A percentile compares a stretch with the other conserved stretches of the same genome.
phyloP scores from a whole-genome alignment of 2,113 vertebrate genomes.

The Embiotoca jacksoni region DNA sequence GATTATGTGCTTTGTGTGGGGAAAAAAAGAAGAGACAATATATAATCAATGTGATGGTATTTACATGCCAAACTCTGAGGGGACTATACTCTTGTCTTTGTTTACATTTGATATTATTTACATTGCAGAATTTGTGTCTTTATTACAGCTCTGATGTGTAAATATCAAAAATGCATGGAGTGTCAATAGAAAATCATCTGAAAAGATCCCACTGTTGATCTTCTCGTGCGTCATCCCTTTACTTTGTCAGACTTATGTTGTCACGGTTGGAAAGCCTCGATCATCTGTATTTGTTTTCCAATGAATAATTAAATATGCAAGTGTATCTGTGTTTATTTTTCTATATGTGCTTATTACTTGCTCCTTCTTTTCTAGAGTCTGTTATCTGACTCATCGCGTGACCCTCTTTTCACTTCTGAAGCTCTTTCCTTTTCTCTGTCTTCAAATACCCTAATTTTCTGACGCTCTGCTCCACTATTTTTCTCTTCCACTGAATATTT shows the following conservation, averaged over 20 bases:
- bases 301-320: conserved; percentile 74
- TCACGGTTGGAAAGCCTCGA: conserved; percentile 57
- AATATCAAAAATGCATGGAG: conserved; percentile 15
- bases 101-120: conserved; percentile 63
- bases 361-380: conserved; percentile 5
- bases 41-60: conserved; percentile 53
- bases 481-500: conserved; percentile 71
- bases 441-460: conserved; percentile 32
- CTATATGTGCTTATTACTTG: neutral
- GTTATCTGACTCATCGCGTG: conserved; percentile 31
- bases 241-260: conserved; percentile 50
- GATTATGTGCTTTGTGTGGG: conserved; percentile 9
- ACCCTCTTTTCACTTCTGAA: conserved; percentile 40
- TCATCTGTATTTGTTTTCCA: conserved; percentile 70
- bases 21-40: neutral
- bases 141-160: conserved; percentile 33
- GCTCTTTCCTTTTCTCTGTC: neutral
- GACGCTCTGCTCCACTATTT: conserved; percentile 39
- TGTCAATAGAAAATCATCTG: conserved; percentile 19
- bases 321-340: conserved; percentile 12
- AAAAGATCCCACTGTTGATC: conserved; percentile 22
- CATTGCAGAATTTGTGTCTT: conserved; percentile 34
- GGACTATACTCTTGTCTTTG: conserved; percentile 52
- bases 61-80: conserved; percentile 50
- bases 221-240: conserved; percentile 35